Evolutionary conservation across 2,888 invertebrate species (phyloP).

Genomic region (Caenorhabditis virilis): DNA sequence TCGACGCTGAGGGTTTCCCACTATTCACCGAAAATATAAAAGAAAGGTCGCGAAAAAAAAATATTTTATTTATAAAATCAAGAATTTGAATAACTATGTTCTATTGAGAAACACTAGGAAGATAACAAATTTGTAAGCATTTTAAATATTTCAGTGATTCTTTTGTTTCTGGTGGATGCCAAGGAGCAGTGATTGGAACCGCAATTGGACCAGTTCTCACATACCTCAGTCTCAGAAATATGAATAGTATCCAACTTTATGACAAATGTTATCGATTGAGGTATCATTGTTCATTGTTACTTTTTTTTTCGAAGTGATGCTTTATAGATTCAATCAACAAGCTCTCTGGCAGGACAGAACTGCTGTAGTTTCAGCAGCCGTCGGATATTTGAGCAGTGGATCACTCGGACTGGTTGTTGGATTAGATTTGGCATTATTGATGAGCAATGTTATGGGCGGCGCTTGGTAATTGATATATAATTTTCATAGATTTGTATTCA

Average conservation of each 20-base stretch:
- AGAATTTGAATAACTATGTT: too few species aligned
- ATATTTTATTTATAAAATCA: too few species aligned
- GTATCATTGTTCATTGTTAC: conserved; percentile 26
- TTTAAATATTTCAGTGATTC: too few species aligned
- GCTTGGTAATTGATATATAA: conserved; percentile 18
- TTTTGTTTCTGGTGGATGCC: conserved; percentile 46
- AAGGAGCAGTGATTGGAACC: conserved; percentile 49
- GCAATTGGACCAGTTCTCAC: conserved; percentile 55
- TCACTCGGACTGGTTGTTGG: conserved; percentile 55
- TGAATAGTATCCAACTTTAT: conserved; percentile 56
- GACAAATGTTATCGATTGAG: conserved; percentile 58
- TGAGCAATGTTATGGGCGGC: conserved; percentile 39
- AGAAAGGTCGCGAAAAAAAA: too few species aligned
- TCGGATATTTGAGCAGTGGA: conserved; percentile 52
- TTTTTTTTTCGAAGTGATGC: background rate
- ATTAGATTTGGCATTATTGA: conserved; percentile 48
- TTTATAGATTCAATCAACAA: conserved; percentile 50
- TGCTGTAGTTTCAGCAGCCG: conserved; percentile 52
- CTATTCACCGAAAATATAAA: too few species aligned
- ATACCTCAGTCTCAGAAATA: conserved; percentile 47
- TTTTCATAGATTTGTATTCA: background rate
- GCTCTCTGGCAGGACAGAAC: conserved; percentile 52
- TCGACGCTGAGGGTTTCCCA: too few species aligned
- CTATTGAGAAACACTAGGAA: too few species aligned
- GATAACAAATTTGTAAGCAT: too few species aligned